Percentiles rank a stretch among this genome's conserved stretches.
phyloP scores from a whole-genome alignment of 2,888 invertebrate genomes.

The Cosmorhoe ocellata region DNA sequence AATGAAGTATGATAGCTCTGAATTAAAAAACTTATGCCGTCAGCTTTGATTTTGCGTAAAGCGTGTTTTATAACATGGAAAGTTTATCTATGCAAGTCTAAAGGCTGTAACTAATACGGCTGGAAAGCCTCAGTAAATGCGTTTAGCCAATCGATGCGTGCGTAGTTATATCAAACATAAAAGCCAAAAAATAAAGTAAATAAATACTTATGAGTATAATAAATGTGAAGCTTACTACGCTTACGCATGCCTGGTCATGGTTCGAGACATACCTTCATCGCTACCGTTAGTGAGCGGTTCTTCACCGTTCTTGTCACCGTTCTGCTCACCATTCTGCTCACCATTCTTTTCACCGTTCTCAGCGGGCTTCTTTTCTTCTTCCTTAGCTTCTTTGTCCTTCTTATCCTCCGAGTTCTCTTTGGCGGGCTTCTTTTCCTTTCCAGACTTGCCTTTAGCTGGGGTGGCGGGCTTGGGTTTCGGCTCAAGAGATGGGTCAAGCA shows the following conservation, averaged over 20 bases:
- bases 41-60: background rate
- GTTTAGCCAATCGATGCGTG: constrained; percentile 65
- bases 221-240: constrained; percentile 62
- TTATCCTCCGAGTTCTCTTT: constrained; percentile 86
- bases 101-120: constrained; percentile 50
- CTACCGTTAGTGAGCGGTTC: constrained; percentile 80
- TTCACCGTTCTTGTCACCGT: constrained; percentile 76
- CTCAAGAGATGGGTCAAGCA: constrained; percentile 90
- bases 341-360: constrained; percentile 76
- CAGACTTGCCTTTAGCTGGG: constrained; percentile 88
- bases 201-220: constrained; percentile 36
- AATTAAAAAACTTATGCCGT: background rate
- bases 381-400: constrained; percentile 83
- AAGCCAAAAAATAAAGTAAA: constrained; percentile 40
- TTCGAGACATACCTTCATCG: constrained; percentile 80
- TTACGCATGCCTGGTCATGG: constrained; percentile 57
- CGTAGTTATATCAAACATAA: constrained; percentile 55
- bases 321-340: constrained; percentile 70
- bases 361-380: constrained; percentile 75
- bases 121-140: constrained; percentile 43
- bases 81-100: constrained; percentile 46
- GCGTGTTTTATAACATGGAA: constrained; percentile 6
- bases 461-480: constrained; percentile 91
- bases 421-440: constrained; percentile 86
- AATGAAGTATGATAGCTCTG: background rate